phyloP scores from a whole-genome alignment of 2,113 vertebrate species.

The Dascyllus trimaculatus region DNA sequence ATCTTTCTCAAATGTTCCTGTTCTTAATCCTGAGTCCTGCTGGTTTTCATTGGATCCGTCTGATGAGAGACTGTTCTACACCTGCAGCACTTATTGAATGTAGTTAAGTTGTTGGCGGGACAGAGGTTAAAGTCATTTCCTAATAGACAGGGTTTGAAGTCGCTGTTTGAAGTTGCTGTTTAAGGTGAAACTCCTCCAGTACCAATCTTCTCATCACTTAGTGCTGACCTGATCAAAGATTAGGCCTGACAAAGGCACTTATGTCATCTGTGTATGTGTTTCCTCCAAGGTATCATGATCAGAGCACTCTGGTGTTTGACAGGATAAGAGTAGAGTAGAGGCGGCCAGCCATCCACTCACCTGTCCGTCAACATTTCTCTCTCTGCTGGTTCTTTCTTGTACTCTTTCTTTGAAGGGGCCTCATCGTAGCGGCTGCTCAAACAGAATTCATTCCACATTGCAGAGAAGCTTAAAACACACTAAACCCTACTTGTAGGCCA shows the following conservation, averaged over 20 bases:
- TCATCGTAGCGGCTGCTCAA: slow-evolving; percentile 4
- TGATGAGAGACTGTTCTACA: slow-evolving; percentile 35
- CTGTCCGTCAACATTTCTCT: slow-evolving; percentile 36
- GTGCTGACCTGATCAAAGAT: slow-evolving; percentile 60
- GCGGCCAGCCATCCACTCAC: slow-evolving; percentile 21
- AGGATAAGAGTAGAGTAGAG: slow-evolving; percentile 27
- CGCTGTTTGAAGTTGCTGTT: slow-evolving; percentile 45
- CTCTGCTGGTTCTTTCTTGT: neutral
- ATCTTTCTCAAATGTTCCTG: slow-evolving; percentile 4
- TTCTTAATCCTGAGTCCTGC: slow-evolving; percentile 7
- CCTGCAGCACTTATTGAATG: slow-evolving; percentile 62
- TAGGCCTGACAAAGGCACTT: slow-evolving; percentile 32
- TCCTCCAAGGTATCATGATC: slow-evolving; percentile 30
- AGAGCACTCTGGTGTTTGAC: slow-evolving; percentile 36
- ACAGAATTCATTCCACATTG: slow-evolving; percentile 15
- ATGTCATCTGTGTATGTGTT: slow-evolving; percentile 34
- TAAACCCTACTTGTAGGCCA: neutral
- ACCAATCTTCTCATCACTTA: slow-evolving; percentile 59
- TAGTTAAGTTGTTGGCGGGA: slow-evolving; percentile 17
- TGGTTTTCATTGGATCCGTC: slow-evolving; percentile 22
- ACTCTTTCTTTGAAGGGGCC: slow-evolving; percentile 12
- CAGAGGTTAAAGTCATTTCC: slow-evolving; percentile 63
- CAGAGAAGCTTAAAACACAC: slow-evolving; percentile 15
- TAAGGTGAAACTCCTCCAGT: slow-evolving; percentile 34
- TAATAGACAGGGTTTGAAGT: slow-evolving; percentile 50